Conservation (phyloP, 2,797 vertebrate genomes). For the Cyclura pinguis region DNA sequence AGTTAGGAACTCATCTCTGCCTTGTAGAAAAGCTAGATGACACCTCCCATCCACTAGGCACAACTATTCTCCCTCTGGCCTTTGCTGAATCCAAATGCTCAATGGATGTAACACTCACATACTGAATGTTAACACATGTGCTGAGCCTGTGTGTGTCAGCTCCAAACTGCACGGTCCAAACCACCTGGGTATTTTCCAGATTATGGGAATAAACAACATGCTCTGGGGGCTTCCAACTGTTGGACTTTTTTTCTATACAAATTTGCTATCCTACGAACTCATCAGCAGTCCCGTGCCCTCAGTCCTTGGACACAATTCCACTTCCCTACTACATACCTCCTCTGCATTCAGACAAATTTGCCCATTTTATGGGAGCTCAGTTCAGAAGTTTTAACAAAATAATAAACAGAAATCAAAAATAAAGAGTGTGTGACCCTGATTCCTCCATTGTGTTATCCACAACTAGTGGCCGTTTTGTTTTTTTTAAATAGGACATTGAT, state of each 20-base stretch:
- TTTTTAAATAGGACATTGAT: too few species aligned
- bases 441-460: neutral
- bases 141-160: neutral
- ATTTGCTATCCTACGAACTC: too few species aligned
- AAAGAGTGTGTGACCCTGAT: neutral
- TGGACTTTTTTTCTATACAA: neutral
- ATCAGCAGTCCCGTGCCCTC: neutral
- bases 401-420: neutral
- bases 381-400: neutral
- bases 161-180: neutral
- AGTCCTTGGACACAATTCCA: neutral
- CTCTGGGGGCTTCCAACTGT: neutral
- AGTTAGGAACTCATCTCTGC: neutral
- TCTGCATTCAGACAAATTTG: neutral
- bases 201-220: neutral
- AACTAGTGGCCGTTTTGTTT: neutral
- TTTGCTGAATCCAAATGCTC: too few species aligned
- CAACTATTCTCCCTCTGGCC: neutral
- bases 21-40: neutral
- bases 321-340: neutral
- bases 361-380: neutral
- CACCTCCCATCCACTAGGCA: too few species aligned
- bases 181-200: neutral
- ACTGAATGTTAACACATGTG: neutral
- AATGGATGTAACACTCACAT: neutral